Conservation (phyloP, 1,140 invertebrate genomes). For the Drosophila virilis region DNA sequence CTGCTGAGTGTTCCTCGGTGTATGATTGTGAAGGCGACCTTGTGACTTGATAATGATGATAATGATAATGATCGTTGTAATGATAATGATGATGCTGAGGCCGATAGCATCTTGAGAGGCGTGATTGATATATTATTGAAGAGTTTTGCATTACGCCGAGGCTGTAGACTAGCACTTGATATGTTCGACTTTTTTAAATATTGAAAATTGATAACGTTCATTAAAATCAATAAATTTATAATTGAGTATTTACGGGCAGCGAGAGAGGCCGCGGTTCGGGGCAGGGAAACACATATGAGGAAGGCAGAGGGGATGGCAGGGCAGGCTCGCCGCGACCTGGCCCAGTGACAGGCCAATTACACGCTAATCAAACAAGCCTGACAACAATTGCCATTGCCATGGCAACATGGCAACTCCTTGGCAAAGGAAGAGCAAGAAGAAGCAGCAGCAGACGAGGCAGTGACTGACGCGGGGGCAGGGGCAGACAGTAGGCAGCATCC, state of each 20-base stretch:
- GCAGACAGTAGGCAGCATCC: neutral
- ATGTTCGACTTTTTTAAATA: conserved; percentile 31
- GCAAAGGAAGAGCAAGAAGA: neutral
- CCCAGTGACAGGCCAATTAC: conserved; percentile 62
- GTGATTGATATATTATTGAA: conserved; percentile 66
- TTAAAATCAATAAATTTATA: conserved; percentile 79
- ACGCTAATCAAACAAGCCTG: conserved; percentile 78
- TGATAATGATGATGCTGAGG: conserved; percentile 26
- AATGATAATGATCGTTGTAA: conserved; percentile 14
- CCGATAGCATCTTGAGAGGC: conserved; percentile 26
- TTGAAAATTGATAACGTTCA: conserved; percentile 74
- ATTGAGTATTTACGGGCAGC: conserved; percentile 65
- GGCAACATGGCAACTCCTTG: conserved; percentile 2
- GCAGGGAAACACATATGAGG: neutral
- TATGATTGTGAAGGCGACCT: conserved; percentile 21
- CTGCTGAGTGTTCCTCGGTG: neutral
- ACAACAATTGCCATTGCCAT: conserved; percentile 78
- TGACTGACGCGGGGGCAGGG: neutral
- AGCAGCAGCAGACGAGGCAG: conserved; percentile 19
- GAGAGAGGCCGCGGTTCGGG: neutral
- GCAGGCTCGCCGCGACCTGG: neutral
- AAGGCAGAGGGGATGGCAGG: neutral
- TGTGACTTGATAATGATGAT: conserved; percentile 13
- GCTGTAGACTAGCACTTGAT: neutral
- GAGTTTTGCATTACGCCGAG: conserved; percentile 24